Evolutionary conservation across 2,113 vertebrate genomes (phyloP).

Genomic region (Tachysurus vachellii): DNA sequence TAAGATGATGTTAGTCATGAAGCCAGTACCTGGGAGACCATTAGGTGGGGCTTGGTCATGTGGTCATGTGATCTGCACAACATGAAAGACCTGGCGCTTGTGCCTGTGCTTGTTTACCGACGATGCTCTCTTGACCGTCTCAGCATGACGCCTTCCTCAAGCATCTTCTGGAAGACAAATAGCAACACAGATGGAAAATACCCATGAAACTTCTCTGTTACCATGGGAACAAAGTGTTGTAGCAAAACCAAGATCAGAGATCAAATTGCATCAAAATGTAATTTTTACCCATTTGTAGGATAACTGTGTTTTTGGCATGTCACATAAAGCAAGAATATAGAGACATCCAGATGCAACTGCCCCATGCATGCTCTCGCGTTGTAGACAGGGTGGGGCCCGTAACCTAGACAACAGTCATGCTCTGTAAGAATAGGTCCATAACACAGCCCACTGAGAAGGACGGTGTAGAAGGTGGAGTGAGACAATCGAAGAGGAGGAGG

Average conservation of each 20-base stretch:
- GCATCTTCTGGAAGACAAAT: conserved; percentile 60
- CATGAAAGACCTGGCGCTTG: neutral
- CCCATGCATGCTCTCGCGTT: neutral
- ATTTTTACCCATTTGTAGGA: neutral
- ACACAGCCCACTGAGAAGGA: conserved; percentile 9
- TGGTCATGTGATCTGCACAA: neutral
- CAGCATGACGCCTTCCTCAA: neutral
- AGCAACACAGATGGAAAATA: conserved; percentile 67
- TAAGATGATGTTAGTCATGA: neutral
- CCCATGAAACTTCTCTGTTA: conserved; percentile 56
- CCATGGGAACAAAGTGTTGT: conserved; percentile 57
- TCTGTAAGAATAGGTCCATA: conserved; percentile 33
- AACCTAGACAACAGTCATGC: conserved; percentile 50
- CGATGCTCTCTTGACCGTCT: conserved; percentile 34
- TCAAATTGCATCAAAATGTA: neutral
- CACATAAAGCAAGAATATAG: neutral
- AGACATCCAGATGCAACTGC: neutral
- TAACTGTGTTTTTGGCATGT: neutral
- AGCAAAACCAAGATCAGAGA: conserved; percentile 40
- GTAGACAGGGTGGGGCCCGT: conserved; percentile 50
- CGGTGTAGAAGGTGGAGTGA: conserved; percentile 39
- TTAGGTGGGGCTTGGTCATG: neutral
- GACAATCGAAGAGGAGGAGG: conserved; percentile 17
- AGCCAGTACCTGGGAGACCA: neutral
- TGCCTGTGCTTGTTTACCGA: conserved; percentile 29